phyloP scores from a whole-genome alignment of 2,113 vertebrate species.

The Pristiophorus japonicus region DNA sequence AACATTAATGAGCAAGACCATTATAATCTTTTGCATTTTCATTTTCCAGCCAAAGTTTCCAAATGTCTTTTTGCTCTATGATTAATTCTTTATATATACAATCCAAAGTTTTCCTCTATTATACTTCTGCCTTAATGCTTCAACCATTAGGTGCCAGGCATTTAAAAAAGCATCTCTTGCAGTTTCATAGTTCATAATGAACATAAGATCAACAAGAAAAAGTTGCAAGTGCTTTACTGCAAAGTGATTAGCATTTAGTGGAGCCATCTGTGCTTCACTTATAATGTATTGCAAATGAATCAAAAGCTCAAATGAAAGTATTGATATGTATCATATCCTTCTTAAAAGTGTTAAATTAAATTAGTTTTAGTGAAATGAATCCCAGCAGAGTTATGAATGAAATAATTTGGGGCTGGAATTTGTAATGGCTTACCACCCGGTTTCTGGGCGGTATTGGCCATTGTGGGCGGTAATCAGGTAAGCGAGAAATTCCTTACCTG shows the following conservation, averaged over 20 bases:
- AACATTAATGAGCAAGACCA: too few relatives aligned
- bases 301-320: neutral
- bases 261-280: neutral
- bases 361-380: neutral
- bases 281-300: neutral
- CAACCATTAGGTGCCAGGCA: neutral
- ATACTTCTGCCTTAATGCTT: too few relatives aligned
- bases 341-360: neutral
- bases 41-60: too few relatives aligned
- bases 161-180: neutral
- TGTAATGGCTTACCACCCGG: too few relatives aligned
- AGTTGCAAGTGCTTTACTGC: neutral
- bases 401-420: too few relatives aligned
- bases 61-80: too few relatives aligned
- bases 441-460: too few relatives aligned
- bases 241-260: neutral
- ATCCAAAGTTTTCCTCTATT: too few relatives aligned
- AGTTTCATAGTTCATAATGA: neutral
- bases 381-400: neutral
- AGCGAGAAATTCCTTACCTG: too few relatives aligned
- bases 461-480: too few relatives aligned
- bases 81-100: too few relatives aligned
- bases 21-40: too few relatives aligned
- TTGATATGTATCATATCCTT: neutral
- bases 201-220: neutral